phyloP scores from a whole-genome alignment of 1,140 invertebrate genomes.

The fruit fly (Drosophila melanogaster) region Release_6_plus_ISO1_MT NT_037436.4:19550501-19551000 shows the following conservation, averaged over 20 bases:
- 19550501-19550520: conserved; percentile 58
- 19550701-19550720: conserved; percentile 85
- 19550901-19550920: conserved; percentile 88
- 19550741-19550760: conserved; percentile 31
- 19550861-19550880: conserved; percentile 42
- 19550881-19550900: conserved; percentile 87
- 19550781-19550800: conserved; percentile 86
- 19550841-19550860: conserved; percentile 85
- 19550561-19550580: conserved; percentile 86
- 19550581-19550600: conserved; percentile 82
- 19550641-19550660: conserved; percentile 85
- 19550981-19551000: conserved; percentile 89
- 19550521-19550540: conserved; percentile 60
- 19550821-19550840: conserved; percentile 86
- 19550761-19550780: conserved; percentile 23
- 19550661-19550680: conserved; percentile 85
- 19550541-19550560: conserved; percentile 85
- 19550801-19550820: conserved; percentile 90
- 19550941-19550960: conserved; percentile 86
- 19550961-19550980: conserved; percentile 91
- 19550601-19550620: conserved; percentile 51
- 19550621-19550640: conserved; percentile 87
- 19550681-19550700: conserved; percentile 82
- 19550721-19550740: conserved; percentile 81
- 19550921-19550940: conserved; percentile 84